These are phyloP conservation scores for Oxyscelio sp. DNA, from an alignment of 2,888 invertebrate species.

Conservation along the genomic window DNA sequence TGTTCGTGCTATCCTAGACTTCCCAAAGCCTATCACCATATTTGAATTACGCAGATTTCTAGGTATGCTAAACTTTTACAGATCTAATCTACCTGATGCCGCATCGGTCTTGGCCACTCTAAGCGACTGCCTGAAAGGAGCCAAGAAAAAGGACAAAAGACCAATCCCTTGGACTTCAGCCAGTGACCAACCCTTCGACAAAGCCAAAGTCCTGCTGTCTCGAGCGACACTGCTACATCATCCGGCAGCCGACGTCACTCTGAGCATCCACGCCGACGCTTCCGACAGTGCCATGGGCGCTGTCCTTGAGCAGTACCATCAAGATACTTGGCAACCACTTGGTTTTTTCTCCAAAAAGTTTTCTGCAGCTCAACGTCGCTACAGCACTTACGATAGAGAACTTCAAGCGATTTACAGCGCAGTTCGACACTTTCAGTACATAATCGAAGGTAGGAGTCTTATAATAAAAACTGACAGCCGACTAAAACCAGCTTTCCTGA, in stretches of 20 bases:
- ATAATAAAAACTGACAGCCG: too few relatives aligned
- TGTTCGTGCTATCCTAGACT: background rate
- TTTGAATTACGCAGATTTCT: background rate
- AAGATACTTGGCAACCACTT: background rate
- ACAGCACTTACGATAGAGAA: slow-evolving; percentile 7
- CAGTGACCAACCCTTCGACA: background rate
- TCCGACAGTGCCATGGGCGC: background rate
- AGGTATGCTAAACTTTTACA: background rate
- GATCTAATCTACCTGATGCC: background rate
- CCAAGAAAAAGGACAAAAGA: background rate
- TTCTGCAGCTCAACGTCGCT: background rate
- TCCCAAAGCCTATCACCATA: background rate
- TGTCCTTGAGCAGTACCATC: background rate
- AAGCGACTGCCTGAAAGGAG: background rate
- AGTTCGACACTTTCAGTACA: too few relatives aligned
- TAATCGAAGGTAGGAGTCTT: too few relatives aligned
- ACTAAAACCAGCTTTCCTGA: too few relatives aligned
- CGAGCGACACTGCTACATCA: background rate
- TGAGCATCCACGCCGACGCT: background rate
- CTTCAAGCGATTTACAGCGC: slow-evolving; percentile 9
- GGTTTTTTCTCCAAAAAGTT: background rate
- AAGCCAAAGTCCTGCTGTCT: background rate
- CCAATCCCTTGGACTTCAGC: background rate
- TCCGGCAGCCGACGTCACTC: background rate
- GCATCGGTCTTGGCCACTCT: background rate